These are phyloP conservation scores for Platygyra sinensis DNA, from an alignment of 64 coral and sea anemone genomes.

Conservation along the genomic window DNA sequence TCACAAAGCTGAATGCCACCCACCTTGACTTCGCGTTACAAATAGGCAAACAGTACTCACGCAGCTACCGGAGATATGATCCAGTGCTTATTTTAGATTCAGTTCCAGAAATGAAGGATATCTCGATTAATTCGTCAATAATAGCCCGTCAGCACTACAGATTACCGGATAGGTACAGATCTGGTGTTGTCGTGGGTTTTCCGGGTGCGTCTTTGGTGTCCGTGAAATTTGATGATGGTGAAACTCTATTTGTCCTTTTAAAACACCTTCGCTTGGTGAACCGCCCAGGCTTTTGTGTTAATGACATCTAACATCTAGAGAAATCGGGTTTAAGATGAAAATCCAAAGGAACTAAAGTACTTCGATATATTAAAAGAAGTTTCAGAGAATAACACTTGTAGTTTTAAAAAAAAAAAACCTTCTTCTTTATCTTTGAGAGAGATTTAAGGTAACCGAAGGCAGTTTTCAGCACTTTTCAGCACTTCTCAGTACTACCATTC, in stretches of 20 bases:
- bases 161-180: background rate
- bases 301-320: background rate
- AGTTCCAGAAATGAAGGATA: background rate
- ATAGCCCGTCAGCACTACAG: background rate
- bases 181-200: background rate
- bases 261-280: background rate
- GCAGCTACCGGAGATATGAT: background rate
- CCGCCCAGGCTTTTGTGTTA: background rate
- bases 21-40: background rate
- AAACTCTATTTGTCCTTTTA: background rate
- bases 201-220: background rate
- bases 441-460: no score
- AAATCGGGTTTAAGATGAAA: no score
- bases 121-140: background rate
- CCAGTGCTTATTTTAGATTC: slow-evolving; percentile 21
- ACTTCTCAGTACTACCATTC: no score
- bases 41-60: background rate
- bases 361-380: no score
- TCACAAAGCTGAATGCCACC: background rate
- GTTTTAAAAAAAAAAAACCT: no score
- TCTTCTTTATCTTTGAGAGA: no score
- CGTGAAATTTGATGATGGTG: slow-evolving; percentile 5
- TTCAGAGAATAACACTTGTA: no score
- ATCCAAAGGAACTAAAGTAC: no score
- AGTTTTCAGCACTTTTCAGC: no score